These are phyloP conservation scores for Drosophila sechellia DNA, from an alignment of 1,140 invertebrate species.

Conservation along the genomic window DNA sequence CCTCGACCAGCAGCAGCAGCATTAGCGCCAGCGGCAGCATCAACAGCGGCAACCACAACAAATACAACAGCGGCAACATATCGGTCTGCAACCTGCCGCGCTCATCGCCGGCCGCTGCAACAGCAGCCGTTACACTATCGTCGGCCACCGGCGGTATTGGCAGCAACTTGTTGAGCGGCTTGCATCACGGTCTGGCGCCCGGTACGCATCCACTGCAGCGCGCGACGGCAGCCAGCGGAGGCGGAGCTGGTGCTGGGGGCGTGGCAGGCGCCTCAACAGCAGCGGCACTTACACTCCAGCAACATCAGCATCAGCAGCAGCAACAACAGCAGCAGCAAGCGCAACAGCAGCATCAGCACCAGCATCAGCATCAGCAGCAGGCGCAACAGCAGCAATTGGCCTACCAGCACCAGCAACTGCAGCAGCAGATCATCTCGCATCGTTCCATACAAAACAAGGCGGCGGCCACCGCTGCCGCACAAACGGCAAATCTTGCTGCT, in stretches of 20 bases:
- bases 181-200: slow-evolving; percentile 69
- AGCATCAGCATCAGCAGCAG: slow-evolving; percentile 36
- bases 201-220: slow-evolving; percentile 68
- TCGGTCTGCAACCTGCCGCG: slow-evolving; percentile 81
- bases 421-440: slow-evolving; percentile 49
- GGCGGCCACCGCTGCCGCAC: slow-evolving; percentile 46
- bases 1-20: slow-evolving; percentile 54
- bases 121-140: slow-evolving; percentile 79
- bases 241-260: slow-evolving; percentile 57
- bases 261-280: slow-evolving; percentile 56
- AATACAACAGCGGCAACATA: slow-evolving; percentile 56
- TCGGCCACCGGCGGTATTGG: slow-evolving; percentile 65
- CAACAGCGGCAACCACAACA: slow-evolving; percentile 51
- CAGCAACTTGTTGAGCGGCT: slow-evolving; percentile 51
- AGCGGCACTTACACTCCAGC: slow-evolving; percentile 45
- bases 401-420: slow-evolving; percentile 39
- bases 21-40: slow-evolving; percentile 27
- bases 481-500: slow-evolving; percentile 63
- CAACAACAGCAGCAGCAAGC: slow-evolving; percentile 44
- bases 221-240: slow-evolving; percentile 65
- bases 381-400: slow-evolving; percentile 42
- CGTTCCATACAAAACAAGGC: slow-evolving; percentile 60
- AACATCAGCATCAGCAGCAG: slow-evolving; percentile 47
- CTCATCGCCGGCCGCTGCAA: slow-evolving; percentile 80
- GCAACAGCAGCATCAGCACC: slow-evolving; percentile 31